Evolutionary conservation across 2,113 vertebrate species (phyloP).

Genomic region (Sminthopsis crassicaudata): DNA sequence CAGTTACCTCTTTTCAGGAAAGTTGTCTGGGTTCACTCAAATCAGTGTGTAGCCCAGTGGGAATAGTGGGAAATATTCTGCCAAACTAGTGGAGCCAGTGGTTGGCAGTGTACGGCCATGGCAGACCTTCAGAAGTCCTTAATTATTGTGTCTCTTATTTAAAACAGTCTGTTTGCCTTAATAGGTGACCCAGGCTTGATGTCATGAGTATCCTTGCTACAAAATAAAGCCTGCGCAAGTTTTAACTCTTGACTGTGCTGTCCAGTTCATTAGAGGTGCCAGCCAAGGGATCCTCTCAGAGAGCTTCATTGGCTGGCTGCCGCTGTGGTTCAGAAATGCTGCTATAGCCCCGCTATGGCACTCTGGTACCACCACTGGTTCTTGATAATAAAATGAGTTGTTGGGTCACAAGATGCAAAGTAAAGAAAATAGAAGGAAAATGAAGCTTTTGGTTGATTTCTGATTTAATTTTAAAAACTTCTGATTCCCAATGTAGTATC

Average conservation of each 20-base stretch:
- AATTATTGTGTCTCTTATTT: not conserved
- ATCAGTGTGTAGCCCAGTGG: not conserved
- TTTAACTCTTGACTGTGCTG: not conserved
- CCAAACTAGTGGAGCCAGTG: not conserved
- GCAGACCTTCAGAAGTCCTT: not conserved
- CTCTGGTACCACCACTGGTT: no score
- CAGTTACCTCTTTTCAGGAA: not conserved
- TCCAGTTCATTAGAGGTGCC: not conserved
- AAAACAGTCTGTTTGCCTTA: not conserved
- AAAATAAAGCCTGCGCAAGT: not conserved
- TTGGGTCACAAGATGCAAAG: not conserved
- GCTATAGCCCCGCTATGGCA: not conserved
- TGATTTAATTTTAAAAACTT: slow-evolving; percentile 27
- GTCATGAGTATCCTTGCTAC: not conserved
- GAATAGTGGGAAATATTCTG: not conserved
- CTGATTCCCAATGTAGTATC: not conserved
- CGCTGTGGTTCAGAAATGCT: not conserved
- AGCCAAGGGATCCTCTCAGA: not conserved
- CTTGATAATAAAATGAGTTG: not conserved
- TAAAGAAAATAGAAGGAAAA: slow-evolving; percentile 23
- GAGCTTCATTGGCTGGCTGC: not conserved
- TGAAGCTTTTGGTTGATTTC: slow-evolving; percentile 15
- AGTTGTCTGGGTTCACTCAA: not conserved
- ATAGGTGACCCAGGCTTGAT: not conserved
- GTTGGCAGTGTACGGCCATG: not conserved